phyloP scores from a whole-genome alignment of 2,797 vertebrate species.

The Mormyrops boulengeri region DNA sequence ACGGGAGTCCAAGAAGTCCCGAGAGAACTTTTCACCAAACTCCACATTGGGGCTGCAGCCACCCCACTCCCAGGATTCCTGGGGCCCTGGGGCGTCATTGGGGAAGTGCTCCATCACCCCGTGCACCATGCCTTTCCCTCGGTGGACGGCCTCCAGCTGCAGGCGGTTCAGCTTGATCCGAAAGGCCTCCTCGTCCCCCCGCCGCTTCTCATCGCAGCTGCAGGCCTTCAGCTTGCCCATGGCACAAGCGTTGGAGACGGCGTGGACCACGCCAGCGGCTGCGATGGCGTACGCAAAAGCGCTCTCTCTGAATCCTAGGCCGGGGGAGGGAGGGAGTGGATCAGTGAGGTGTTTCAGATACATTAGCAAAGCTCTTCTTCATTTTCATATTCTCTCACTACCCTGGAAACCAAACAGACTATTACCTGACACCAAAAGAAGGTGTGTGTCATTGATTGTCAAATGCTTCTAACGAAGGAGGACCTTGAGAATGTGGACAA shows the following conservation, averaged over 20 bases:
- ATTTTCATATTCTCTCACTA: not conserved
- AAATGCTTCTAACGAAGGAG: not conserved
- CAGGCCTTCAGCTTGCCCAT: slow-evolving; percentile 92
- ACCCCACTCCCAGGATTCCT: slow-evolving; percentile 98
- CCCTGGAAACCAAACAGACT: not conserved
- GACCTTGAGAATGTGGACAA: not conserved
- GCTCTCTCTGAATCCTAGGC: slow-evolving; percentile 87
- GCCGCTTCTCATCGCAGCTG: slow-evolving; percentile 83
- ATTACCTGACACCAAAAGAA: not conserved
- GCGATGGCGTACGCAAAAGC: slow-evolving; percentile 94
- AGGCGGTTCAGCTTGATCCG: slow-evolving; percentile 85
- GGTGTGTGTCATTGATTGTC: not conserved
- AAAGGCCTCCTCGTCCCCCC: slow-evolving; percentile 91
- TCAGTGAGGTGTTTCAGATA: not conserved
- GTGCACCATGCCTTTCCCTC: slow-evolving; percentile 91
- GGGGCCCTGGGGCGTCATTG: slow-evolving; percentile 73
- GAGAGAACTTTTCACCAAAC: slow-evolving; percentile 94
- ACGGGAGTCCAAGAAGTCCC: slow-evolving; percentile 92
- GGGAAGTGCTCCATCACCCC: slow-evolving; percentile 91
- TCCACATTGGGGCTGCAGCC: slow-evolving; percentile 97
- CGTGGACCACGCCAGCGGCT: slow-evolving; percentile 86
- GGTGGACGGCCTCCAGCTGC: slow-evolving; percentile 90
- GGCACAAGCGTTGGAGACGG: slow-evolving; percentile 91
- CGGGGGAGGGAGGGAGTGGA: slow-evolving; percentile 18
- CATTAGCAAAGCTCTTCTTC: not conserved